Conservation (phyloP, 2,888 invertebrate genomes). For the Tenodera sinensis region DNA sequence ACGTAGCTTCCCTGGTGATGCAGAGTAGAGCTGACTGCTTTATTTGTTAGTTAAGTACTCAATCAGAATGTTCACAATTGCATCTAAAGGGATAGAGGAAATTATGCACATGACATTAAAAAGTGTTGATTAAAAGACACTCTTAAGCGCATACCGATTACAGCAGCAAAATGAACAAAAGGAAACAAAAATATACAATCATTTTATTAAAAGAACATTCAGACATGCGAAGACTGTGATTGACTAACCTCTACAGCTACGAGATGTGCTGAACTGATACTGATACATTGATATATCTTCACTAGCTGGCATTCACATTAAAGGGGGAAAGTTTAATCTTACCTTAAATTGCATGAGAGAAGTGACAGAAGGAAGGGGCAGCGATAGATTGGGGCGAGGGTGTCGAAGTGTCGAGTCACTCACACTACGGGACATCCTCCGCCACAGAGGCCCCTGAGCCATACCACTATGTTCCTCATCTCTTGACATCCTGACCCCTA, state of each 20-base stretch:
- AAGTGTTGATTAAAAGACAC: not conserved
- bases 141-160: not conserved
- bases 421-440: slow-evolving; percentile 41
- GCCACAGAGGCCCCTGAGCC: slow-evolving; percentile 18
- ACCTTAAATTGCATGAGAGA: slow-evolving; percentile 45
- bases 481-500: slow-evolving; percentile 16
- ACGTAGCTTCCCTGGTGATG: too few relatives aligned
- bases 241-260: not conserved
- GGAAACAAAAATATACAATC: not conserved
- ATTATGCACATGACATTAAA: not conserved
- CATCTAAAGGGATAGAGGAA: not conserved
- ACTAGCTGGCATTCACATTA: not conserved
- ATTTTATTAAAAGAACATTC: not conserved
- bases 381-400: slow-evolving; percentile 41
- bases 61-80: too few relatives aligned
- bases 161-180: not conserved
- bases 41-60: too few relatives aligned
- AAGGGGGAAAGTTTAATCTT: slow-evolving; percentile 23
- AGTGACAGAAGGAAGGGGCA: slow-evolving; percentile 43
- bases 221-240: not conserved
- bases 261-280: not conserved
- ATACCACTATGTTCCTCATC: slow-evolving; percentile 1
- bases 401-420: slow-evolving; percentile 42
- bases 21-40: too few relatives aligned
- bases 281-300: too few relatives aligned